Base-by-base conservation (phyloP, 2,113 vertebrate species). In the Gambusia holbrooki region DNA sequence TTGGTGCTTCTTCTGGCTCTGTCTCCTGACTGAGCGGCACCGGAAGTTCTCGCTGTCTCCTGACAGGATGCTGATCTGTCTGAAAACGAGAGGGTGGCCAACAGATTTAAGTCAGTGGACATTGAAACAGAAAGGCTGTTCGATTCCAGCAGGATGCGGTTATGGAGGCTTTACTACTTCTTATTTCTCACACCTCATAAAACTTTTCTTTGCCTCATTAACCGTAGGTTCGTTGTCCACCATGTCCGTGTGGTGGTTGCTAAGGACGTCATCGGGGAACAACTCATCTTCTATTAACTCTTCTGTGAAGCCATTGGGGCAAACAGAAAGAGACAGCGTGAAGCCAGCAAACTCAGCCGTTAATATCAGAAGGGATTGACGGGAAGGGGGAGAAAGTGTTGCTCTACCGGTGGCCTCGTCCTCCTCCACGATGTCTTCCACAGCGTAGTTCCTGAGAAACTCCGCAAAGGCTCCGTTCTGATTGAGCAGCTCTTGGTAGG, bases 21-120 rank as follows among this genome's bases (percentile, higher is more conserved):
- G 92, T 74, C 91, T 94, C 73, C 92, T 94, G 1, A 94, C 71
- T 12, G 95, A 95, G 87, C 95, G 93, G 64, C 80, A 80, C 76
- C 91, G 94, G 9, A 93, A 78, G 77, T 92, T 93, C 62, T 98
- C 96, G 25, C 94, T 90, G 1, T 99, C 97, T 0, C 92, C 92
- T 58, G 97, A 98, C 73, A 97, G 88, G 37, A 96, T 84, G 79
- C 98, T 99, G 71, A 98, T 92, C 90, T 99, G 95, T 91, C 98
- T 99, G 88, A 22, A 27, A 32, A 35, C 3, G 2, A 37, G 11
- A 65, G 1, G 0, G 14, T 0, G 0, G 9, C 6, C 1, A n/a
- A 29, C 5, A 6, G 58, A 15, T 10, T 37, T 15, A 37, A 0
- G 19, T 25, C 19, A 15, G 22, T 17, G 4, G 22, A 60, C 19